Evolutionary conservation across 1,140 invertebrate species (phyloP), one percentile per base, ranked within the genome.

Genomic region (Meloidogyne floridensis): DNA sequence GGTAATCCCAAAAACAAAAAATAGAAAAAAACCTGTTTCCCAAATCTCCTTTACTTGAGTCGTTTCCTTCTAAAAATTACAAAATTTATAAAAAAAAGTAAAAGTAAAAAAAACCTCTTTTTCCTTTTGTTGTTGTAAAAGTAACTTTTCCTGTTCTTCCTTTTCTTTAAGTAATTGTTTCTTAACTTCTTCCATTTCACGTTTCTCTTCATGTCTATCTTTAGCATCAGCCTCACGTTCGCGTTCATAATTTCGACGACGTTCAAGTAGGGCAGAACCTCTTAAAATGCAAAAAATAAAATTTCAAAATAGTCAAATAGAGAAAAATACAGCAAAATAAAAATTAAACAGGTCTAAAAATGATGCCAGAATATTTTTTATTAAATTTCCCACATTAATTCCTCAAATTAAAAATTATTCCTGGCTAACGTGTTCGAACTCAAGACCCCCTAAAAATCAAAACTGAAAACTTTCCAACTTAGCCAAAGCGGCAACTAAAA

Each of bases 181-280:
- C 85, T 94, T 94, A 20, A 98, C 92, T 89, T 96, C 95, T 87
- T 96, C 95, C 51, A 98, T 92, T 91, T 98, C 96, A 89, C 95
- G 94, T 85, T 94, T 94, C 91, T 98, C 97, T 87, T 94, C 93
- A 84, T 94, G 93, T 53, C 96, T 91, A 91, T 98, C 97, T 84
- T 94, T 93, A 10, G 93, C 93, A 91, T 99, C 97, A 7, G 92
- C 92, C 91, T 97, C 95, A 6, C 95, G 94, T 91, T 98, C 97
- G 83, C 95, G 93, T 73, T 96, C 94, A 82, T 96, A 92, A 87
- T 96, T 95, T 72, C 94, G 94, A 70, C 97, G 91, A n/a, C 96
- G 92, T 81, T 94, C 93, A 88, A 94, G 94, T 72, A 98, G 91
- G 89, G 96, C 95, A 91, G 95, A 94, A 54, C 95, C 95, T 86